These are phyloP conservation scores for Lithophane socia DNA, from an alignment of 2,888 invertebrate genomes.

Conservation along the genomic window DNA sequence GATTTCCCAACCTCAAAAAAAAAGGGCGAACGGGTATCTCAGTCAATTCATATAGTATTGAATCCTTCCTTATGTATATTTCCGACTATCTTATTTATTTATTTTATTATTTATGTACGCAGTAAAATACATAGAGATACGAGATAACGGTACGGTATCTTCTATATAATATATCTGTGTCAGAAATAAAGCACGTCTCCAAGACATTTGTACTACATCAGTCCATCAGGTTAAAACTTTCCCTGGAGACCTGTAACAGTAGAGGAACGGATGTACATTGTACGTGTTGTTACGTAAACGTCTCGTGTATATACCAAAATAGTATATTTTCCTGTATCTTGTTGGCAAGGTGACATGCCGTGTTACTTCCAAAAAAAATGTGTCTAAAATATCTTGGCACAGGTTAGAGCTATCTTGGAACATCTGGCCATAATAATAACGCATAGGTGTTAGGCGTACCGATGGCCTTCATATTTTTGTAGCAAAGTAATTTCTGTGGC, in stretches of 20 bases:
- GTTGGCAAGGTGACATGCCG: slow-evolving; percentile 33
- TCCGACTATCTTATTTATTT: too few relatives aligned
- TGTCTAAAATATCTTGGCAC: slow-evolving; percentile 41
- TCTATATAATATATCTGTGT: slow-evolving; percentile 9
- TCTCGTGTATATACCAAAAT: slow-evolving; percentile 31
- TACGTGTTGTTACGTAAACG: slow-evolving; percentile 27
- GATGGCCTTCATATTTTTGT: neutral
- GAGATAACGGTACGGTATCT: too few relatives aligned
- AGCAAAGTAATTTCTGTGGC: neutral
- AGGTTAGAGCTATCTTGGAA: neutral
- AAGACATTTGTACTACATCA: slow-evolving; percentile 47
- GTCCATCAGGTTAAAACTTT: slow-evolving; percentile 48
- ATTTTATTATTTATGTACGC: too few relatives aligned
- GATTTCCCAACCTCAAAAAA: too few relatives aligned
- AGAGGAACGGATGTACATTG: slow-evolving; percentile 23
- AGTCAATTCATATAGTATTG: too few relatives aligned
- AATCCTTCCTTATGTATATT: too few relatives aligned
- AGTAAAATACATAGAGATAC: too few relatives aligned
- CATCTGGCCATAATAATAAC: slow-evolving; percentile 5
- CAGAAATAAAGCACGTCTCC: slow-evolving; percentile 32
- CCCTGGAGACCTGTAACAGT: slow-evolving; percentile 34
- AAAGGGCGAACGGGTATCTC: too few relatives aligned
- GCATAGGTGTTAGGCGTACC: neutral
- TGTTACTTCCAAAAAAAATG: slow-evolving; percentile 5
- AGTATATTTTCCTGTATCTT: slow-evolving; percentile 16